Base-by-base conservation (phyloP, 2,797 vertebrate species). In the Lutjanus argentimaculatus region DNA sequence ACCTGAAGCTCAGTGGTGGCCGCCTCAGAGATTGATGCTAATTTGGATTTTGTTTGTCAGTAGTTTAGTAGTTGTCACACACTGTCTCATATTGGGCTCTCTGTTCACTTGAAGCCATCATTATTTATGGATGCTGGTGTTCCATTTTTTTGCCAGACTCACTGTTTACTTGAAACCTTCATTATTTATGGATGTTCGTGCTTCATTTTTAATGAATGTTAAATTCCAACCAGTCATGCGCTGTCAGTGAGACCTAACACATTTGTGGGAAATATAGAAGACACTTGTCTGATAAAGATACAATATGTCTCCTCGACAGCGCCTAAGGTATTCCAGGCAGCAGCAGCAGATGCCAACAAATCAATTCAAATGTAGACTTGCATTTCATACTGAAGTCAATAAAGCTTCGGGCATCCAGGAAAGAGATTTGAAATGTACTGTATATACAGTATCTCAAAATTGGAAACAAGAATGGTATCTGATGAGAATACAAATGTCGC, bases 21-120 rank as follows among this genome's bases (percentile, higher is more conserved):
- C 78, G 83, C 85, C 72, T 80, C 67, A n/a, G 75, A 93, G 90
- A 94, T 92, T 93, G 93, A 94, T 94, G 89, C 91, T 94, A 88
- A 94, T 95, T 95, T 88, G 87, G 87, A 94, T 94, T 93, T 87
- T 85, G 91, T 95, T 95, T 94, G 93, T 94, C 93, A 93, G 93
- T 92, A 93, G 92, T 93, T 94, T 93, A 93, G 93, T 90, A 85
- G 90, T 90, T 93, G 93, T 94, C 93, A 91, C 82, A 87, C 78
- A 58, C 55, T 43, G 86, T 90, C 85, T 90, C 83, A 71, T 82
- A 83, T 86, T 70, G 72, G 85, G 79, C 82, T 71, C 70, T 93
- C 76, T 80, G 73, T 89, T 90, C 87, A 82, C 79, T 88, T 58
- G 67, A 83, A 83, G 85, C 70, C 45, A n/a, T 82, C 88, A 94